phyloP scores from a whole-genome alignment of 2,113 vertebrate genomes.

The Grammomys surdaster region DNA sequence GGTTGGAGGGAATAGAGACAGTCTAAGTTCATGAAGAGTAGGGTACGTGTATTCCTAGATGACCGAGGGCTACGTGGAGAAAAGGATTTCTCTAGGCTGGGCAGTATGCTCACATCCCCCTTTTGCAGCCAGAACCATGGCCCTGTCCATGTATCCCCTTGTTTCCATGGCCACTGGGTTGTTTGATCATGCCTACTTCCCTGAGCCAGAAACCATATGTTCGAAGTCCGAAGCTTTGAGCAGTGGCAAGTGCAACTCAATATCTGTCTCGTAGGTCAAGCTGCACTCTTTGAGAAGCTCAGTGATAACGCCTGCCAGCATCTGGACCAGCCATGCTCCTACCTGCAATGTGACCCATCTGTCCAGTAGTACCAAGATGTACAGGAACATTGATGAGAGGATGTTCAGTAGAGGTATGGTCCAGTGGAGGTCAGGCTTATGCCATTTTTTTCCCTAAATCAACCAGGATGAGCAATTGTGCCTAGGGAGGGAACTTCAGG shows the following conservation, averaged over 20 bases:
- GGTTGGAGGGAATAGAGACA: neutral
- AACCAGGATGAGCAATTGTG: neutral
- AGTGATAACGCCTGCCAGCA: slow-evolving; percentile 12
- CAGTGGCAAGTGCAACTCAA: neutral
- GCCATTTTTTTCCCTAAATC: neutral
- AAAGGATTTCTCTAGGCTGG: neutral
- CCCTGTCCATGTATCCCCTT: slow-evolving; percentile 61
- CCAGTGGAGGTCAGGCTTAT: too few relatives aligned
- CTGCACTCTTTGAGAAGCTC: slow-evolving; percentile 38
- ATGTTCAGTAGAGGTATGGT: neutral
- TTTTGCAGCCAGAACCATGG: neutral
- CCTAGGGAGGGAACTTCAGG: neutral
- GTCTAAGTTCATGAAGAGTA: too few relatives aligned
- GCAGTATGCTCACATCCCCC: neutral
- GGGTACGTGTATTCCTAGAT: neutral
- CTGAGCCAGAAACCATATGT: neutral
- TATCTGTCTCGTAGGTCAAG: neutral
- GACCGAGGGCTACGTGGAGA: neutral
- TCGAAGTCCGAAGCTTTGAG: slow-evolving; percentile 56
- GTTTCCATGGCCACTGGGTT: neutral
- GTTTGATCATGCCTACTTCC: slow-evolving; percentile 71
- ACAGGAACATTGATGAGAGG: neutral
- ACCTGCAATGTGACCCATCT: slow-evolving; percentile 46
- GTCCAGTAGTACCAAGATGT: neutral
- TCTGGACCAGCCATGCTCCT: neutral